Evolutionary conservation across 2,797 vertebrate species (phyloP).

Genomic region (Numenius phaeopus): DNA sequence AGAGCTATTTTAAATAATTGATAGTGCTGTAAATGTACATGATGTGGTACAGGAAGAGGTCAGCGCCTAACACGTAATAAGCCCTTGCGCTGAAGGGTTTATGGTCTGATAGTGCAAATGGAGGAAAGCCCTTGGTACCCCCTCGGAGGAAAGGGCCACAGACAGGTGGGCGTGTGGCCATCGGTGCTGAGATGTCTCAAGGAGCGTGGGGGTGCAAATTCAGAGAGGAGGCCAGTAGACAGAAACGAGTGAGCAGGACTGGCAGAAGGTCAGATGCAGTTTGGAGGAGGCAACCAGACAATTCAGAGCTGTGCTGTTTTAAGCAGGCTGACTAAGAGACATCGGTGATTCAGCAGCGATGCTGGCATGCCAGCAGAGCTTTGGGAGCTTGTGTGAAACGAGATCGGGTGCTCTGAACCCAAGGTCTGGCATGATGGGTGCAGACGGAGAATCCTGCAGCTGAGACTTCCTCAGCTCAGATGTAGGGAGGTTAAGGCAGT

Average conservation of each 20-base stretch:
- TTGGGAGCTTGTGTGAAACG: background rate
- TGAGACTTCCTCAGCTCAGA: background rate
- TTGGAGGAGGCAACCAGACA: slow-evolving; percentile 16
- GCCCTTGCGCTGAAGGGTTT: background rate
- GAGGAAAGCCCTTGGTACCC: background rate
- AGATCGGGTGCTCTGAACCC: background rate
- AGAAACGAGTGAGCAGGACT: accelerated
- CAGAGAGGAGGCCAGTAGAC: background rate
- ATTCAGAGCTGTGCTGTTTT: slow-evolving; percentile 45
- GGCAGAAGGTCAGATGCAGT: slow-evolving; percentile 14
- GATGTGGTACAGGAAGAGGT: slow-evolving; percentile 36
- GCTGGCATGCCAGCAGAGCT: background rate
- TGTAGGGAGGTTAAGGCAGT: background rate
- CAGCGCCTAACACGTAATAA: background rate
- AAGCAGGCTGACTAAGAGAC: slow-evolving; percentile 52
- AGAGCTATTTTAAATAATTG: slow-evolving; percentile 63
- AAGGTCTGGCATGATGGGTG: background rate
- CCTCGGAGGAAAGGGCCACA: background rate
- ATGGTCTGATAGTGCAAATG: background rate
- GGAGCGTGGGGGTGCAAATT: accelerated
- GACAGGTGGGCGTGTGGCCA: accelerated
- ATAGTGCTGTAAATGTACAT: slow-evolving; percentile 41
- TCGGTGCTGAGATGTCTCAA: background rate
- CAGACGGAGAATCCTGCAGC: background rate
- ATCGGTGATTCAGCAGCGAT: slow-evolving; percentile 18